Evolutionary conservation across 2,888 invertebrate genomes (phyloP).

Genomic region (Blastobasis lacticolella): DNA sequence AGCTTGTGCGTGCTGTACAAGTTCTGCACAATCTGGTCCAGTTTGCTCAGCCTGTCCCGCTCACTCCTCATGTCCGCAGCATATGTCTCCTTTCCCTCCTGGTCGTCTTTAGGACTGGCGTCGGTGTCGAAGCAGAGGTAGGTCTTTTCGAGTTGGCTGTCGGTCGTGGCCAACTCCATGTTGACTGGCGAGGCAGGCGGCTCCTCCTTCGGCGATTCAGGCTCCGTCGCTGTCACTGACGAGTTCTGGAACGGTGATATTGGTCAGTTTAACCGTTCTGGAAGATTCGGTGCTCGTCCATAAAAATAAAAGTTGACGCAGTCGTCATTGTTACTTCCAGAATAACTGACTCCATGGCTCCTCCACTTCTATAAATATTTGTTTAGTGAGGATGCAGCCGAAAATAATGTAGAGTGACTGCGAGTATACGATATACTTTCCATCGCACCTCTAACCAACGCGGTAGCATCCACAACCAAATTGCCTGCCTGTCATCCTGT

Average conservation of each 20-base stretch:
- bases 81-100: conserved; percentile 27
- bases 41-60: conserved; percentile 58
- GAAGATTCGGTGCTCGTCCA: too few species aligned
- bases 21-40: conserved; percentile 66
- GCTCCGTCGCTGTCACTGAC: conserved; percentile 41
- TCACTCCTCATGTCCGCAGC: conserved; percentile 30
- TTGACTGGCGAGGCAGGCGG: conserved; percentile 33
- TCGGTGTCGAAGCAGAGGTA: conserved; percentile 33
- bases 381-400: too few species aligned
- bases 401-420: too few species aligned
- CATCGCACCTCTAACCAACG: too few species aligned
- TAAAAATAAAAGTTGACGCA: too few species aligned
- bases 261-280: too few species aligned
- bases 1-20: conserved; percentile 61
- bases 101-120: conserved; percentile 33
- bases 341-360: too few species aligned
- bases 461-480: too few species aligned
- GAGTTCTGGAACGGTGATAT: conserved; percentile 41
- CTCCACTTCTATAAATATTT: too few species aligned
- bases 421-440: too few species aligned
- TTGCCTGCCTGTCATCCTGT: too few species aligned
- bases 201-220: conserved; percentile 30
- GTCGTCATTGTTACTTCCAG: too few species aligned
- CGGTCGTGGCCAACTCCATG: conserved; percentile 35
- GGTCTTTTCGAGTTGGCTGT: conserved; percentile 17